phyloP scores from a whole-genome alignment of 2,888 invertebrate species.

The Pristionchus maxplancki region DNA sequence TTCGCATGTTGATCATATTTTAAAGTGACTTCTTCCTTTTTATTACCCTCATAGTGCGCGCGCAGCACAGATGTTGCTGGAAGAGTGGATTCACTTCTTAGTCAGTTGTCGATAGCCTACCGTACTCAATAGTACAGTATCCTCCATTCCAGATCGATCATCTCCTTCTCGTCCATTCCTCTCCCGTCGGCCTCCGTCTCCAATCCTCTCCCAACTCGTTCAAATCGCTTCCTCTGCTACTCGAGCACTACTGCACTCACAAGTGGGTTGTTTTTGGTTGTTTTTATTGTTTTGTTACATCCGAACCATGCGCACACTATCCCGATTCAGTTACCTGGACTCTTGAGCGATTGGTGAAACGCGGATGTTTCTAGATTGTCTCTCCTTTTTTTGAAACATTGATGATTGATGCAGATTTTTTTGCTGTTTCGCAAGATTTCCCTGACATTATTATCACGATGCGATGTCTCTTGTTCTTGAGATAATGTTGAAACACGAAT shows the following conservation, averaged over 20 bases:
- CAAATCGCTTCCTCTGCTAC: conserved; percentile 91
- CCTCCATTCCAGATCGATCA: conserved; percentile 1
- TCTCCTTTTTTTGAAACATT: neutral
- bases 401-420: too few species aligned
- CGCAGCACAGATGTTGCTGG: conserved; percentile 19
- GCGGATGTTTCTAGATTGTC: neutral
- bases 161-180: conserved; percentile 40
- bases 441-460: too few species aligned
- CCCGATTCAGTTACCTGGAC: neutral
- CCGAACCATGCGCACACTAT: too few species aligned
- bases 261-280: conserved; percentile 82
- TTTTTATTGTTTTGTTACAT: too few species aligned
- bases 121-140: neutral
- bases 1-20: neutral
- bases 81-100: neutral
- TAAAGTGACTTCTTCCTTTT: neutral
- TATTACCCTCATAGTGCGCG: conserved; percentile 1
- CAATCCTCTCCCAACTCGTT: conserved; percentile 95
- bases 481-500: too few species aligned
- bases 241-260: conserved; percentile 94
- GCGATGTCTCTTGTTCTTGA: too few species aligned
- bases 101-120: neutral
- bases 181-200: conserved; percentile 78
- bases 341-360: neutral
- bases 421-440: too few species aligned